phyloP scores from a whole-genome alignment of 2,113 vertebrate genomes.

The Planiliza haematocheilus region DNA sequence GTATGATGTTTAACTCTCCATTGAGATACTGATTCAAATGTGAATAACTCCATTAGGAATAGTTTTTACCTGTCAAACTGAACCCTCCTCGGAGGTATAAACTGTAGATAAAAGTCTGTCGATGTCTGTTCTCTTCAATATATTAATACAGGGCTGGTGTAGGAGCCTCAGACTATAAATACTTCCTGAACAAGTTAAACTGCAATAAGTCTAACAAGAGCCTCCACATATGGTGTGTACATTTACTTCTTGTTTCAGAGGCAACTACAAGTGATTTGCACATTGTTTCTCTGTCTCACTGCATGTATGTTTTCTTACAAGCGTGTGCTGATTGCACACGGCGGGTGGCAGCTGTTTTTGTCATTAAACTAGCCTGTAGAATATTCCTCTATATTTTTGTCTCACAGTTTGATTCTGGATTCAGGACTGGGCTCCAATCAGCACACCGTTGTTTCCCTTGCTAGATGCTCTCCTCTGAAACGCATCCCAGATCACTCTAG shows the following conservation, averaged over 20 bases:
- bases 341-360: slow-evolving; percentile 33
- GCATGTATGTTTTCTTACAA: slow-evolving; percentile 40
- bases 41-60: slow-evolving; percentile 9
- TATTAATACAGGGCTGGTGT: slow-evolving; percentile 1
- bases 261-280: slow-evolving; percentile 23
- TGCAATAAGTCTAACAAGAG: slow-evolving; percentile 18
- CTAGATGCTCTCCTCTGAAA: slow-evolving; percentile 25
- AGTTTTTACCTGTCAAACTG: slow-evolving; percentile 11
- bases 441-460: slow-evolving; percentile 38
- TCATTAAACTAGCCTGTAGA: slow-evolving; percentile 46
- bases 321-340: slow-evolving; percentile 56
- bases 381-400: slow-evolving; percentile 49
- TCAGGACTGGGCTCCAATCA: slow-evolving; percentile 45
- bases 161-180: slow-evolving; percentile 3
- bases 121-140: slow-evolving; percentile 1
- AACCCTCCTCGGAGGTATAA: slow-evolving; percentile 4
- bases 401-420: slow-evolving; percentile 50
- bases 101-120: slow-evolving; percentile 27
- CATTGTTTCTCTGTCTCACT: slow-evolving; percentile 40
- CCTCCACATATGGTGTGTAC: background rate
- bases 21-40: background rate
- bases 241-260: slow-evolving; percentile 21
- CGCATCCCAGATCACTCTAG: slow-evolving; percentile 13
- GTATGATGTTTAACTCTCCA: background rate
- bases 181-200: slow-evolving; percentile 4